Evolutionary conservation across 1,140 invertebrate species (phyloP), one percentile per base, ranked within the genome.

Genomic region (Zaprionus tsacasi): DNA sequence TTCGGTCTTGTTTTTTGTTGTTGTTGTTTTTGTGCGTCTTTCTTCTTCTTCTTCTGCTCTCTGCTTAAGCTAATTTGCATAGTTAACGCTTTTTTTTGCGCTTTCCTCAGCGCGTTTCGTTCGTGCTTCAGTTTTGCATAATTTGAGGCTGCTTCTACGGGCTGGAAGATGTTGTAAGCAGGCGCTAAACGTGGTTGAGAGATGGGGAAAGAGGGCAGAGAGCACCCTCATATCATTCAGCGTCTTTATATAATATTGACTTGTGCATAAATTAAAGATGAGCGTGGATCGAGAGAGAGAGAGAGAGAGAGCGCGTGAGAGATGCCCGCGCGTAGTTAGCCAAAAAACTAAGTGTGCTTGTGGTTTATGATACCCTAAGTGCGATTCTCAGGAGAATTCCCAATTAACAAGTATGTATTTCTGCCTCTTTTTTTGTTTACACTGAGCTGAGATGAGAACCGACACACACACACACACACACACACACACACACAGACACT

Each of bases 101-200:
- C 79, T 89, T 89, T 88, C 70, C 85, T 88, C 79, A 67, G 74
- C 85, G 56, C 35, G 52, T 72, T 71, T 78, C 77, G 70, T 86
- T 75, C 63, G 35, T 21, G 17, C 58, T 83, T 21, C 17, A 25
- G 45, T 25, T 88, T 87, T 88, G 82, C 82, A 83, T 87, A 88
- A 87, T 88, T 50, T 60, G 64, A 17, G 63, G 63, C 69, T 54
- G 76, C 83, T 86, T 82, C 82, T 88, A 82, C 72, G 10, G 45
- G 59, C 72, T 52, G 50, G 50, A 57, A 56, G 67, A 79, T 70
- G 72, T 73, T 70, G 73, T 68, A 60, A 61, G 27, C 55, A 13
- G 52, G 30, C 21, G 55, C 55, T 36, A 35, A 36, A n/a, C 15
- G 27, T 30, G 59, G 11, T 21, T 1, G 21, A 21, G 21, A 21